A percentile compares a stretch with the other conserved stretches of the same genome.
Evolutionary conservation across 2,797 vertebrate species (phyloP).

Genomic region (Ibycter americanus): DNA sequence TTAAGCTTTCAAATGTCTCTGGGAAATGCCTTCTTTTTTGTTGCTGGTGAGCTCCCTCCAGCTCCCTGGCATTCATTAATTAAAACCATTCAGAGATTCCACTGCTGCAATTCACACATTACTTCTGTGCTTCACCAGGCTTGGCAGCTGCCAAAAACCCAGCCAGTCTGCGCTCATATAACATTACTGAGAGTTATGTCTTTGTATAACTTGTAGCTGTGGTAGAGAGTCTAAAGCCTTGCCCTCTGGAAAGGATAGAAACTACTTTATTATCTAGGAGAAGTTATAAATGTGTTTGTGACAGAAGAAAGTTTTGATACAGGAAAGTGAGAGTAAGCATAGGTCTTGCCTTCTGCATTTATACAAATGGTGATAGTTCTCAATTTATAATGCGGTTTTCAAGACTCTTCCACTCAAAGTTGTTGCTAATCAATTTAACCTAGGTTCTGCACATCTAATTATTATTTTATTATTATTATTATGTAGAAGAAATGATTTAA

Average conservation of each 20-base stretch:
- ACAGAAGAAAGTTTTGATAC: neutral
- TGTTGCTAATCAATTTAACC: neutral
- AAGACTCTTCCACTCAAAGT: neutral
- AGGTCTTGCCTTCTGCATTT: neutral
- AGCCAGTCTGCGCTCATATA: neutral
- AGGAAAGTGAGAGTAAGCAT: neutral
- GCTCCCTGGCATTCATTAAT: conserved; percentile 22
- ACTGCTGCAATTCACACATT: neutral
- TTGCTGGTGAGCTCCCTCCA: neutral
- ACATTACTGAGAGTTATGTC: neutral
- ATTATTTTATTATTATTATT: no score
- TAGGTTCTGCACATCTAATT: no score
- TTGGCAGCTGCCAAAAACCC: neutral
- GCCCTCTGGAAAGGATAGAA: neutral
- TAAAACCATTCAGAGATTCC: conserved; percentile 1
- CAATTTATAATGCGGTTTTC: neutral
- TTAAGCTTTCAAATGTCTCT: neutral
- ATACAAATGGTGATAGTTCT: neutral
- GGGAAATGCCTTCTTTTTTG: neutral
- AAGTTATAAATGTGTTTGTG: neutral
- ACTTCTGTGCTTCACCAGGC: neutral
- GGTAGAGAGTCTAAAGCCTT: neutral
- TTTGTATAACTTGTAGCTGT: neutral
- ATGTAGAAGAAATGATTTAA: neutral
- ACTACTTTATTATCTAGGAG: neutral